Percentiles rank a stretch among this genome's conserved stretches.
phyloP scores from a whole-genome alignment of 2,888 invertebrate species.

The Fragum fragum region DNA sequence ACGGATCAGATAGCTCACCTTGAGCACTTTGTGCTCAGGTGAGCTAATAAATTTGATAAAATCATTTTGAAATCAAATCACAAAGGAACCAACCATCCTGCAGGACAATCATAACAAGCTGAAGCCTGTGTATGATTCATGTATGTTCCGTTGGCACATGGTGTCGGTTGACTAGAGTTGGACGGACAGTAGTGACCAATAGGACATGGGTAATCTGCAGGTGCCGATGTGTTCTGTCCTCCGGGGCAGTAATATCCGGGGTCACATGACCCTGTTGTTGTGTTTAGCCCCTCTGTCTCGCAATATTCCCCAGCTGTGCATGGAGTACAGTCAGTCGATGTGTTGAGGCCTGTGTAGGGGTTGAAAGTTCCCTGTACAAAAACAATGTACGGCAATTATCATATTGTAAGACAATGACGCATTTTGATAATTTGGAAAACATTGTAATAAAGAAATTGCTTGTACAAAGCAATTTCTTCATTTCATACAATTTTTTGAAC shows the following conservation, averaged over 20 bases:
- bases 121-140: constrained; percentile 81
- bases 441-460: no score
- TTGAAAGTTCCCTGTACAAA: constrained; percentile 84
- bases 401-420: no score
- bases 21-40: no score
- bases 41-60: no score
- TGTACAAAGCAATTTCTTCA: no score
- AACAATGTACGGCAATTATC: background rate
- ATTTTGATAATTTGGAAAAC: no score
- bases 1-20: no score
- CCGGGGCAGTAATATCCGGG: constrained; percentile 84
- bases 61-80: no score
- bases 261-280: constrained; percentile 80
- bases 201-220: constrained; percentile 77
- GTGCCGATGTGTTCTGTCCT: constrained; percentile 79
- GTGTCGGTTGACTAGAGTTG: constrained; percentile 77
- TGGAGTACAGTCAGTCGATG: constrained; percentile 75
- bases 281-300: constrained; percentile 75
- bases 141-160: constrained; percentile 84
- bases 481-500: no score
- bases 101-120: constrained; percentile 81
- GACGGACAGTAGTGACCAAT: constrained; percentile 80
- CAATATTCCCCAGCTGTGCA: constrained; percentile 83
- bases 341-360: constrained; percentile 80
- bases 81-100: constrained; percentile 83